Percentiles rank a stretch among this genome's conserved stretches.
Evolutionary conservation across 2,888 invertebrate species (phyloP).

Genomic region (Volucella inanis): DNA sequence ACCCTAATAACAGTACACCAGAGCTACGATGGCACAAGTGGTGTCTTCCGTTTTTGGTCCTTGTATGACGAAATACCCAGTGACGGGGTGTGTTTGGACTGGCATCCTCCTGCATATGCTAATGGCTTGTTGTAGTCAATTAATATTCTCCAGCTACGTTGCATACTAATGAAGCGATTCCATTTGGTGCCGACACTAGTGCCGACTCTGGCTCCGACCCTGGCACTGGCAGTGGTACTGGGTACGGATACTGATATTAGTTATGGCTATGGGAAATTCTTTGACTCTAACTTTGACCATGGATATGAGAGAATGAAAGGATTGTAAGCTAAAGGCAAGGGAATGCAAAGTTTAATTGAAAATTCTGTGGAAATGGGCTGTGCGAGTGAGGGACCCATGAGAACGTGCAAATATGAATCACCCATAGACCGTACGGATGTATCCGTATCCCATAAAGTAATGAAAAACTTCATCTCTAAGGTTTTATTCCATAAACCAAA

Average conservation of each 20-base stretch:
- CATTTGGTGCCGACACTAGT: slow-evolving; percentile 25
- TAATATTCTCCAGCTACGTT: slow-evolving; percentile 67
- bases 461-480: background rate
- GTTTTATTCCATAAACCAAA: too few relatives aligned
- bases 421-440: background rate
- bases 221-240: background rate
- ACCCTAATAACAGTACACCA: slow-evolving; percentile 66
- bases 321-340: slow-evolving; percentile 33
- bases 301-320: slow-evolving; percentile 36
- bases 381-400: background rate
- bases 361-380: slow-evolving; percentile 16
- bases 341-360: slow-evolving; percentile 58
- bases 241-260: background rate
- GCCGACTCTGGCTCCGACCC: background rate
- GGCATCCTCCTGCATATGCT: slow-evolving; percentile 64
- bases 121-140: slow-evolving; percentile 74
- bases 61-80: background rate
- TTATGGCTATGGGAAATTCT: too few relatives aligned
- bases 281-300: slow-evolving; percentile 60
- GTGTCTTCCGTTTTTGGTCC: slow-evolving; percentile 66
- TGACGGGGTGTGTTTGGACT: slow-evolving; percentile 45
- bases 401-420: background rate
- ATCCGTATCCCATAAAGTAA: background rate
- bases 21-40: slow-evolving; percentile 53
- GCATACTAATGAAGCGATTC: slow-evolving; percentile 68